These are phyloP conservation scores for Antheraea pernyi DNA, from an alignment of 1,140 invertebrate genomes.

Conservation along the genomic window DNA sequence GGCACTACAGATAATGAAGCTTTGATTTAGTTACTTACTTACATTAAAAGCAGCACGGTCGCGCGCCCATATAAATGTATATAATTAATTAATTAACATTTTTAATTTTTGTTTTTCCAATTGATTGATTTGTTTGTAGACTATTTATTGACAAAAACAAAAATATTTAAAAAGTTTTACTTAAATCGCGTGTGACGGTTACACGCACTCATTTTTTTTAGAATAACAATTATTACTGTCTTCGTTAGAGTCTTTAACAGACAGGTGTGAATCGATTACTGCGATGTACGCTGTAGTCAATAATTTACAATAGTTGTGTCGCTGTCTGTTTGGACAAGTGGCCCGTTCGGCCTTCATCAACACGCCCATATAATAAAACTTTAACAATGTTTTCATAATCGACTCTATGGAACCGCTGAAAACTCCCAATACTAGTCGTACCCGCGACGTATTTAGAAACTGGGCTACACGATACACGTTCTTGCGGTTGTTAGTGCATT, in stretches of 20 bases:
- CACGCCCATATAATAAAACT: constrained; percentile 70
- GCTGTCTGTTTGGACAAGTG: constrained; percentile 72
- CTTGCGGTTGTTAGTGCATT: constrained; percentile 16
- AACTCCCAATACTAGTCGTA: constrained; percentile 38
- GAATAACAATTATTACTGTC: constrained; percentile 8
- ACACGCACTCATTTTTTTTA: too few relatives aligned
- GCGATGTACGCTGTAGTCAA: constrained; percentile 52
- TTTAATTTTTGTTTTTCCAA: too few relatives aligned
- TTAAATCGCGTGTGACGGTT: too few relatives aligned
- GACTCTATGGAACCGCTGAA: constrained; percentile 46
- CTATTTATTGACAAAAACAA: too few relatives aligned
- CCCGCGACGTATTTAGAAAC: constrained; percentile 54
- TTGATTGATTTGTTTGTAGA: too few relatives aligned
- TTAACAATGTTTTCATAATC: constrained; percentile 76
- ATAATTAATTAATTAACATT: too few relatives aligned
- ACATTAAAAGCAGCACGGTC: too few relatives aligned
- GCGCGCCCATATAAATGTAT: too few relatives aligned
- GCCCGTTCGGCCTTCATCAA: constrained; percentile 67
- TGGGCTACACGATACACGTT: constrained; percentile 43
- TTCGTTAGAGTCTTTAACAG: constrained; percentile 28
- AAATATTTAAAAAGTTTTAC: too few relatives aligned
- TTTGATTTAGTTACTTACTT: too few relatives aligned
- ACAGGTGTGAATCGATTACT: constrained; percentile 74
- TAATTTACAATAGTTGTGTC: constrained; percentile 63
- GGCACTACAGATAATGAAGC: too few relatives aligned